Conservation (phyloP, 2,797 vertebrate species). For the Anguilla anguilla region DNA sequence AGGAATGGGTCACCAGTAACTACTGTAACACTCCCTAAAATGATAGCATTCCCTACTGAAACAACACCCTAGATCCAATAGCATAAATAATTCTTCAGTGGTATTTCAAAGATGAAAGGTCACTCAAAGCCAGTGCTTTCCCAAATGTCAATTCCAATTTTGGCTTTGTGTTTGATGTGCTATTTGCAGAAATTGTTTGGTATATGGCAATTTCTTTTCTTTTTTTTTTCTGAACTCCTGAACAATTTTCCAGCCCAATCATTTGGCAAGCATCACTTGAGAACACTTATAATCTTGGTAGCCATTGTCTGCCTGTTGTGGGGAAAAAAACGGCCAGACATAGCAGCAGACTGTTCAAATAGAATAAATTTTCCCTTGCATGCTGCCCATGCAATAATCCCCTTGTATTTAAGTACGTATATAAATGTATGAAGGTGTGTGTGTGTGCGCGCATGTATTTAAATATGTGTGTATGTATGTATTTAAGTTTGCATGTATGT, state of each 20-base stretch:
- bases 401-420: not conserved
- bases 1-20: not conserved
- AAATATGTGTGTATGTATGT: slow-evolving; percentile 3
- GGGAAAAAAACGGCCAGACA: slow-evolving; percentile 10
- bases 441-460: not conserved
- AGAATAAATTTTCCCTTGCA: not conserved
- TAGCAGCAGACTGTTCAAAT: slow-evolving; percentile 29
- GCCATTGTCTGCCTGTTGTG: slow-evolving; percentile 43
- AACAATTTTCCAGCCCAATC: slow-evolving; percentile 37
- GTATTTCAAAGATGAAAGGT: slow-evolving; percentile 48
- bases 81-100: slow-evolving; percentile 48
- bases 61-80: slow-evolving; percentile 41
- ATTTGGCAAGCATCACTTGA: slow-evolving; percentile 38
- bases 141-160: slow-evolving; percentile 43
- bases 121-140: slow-evolving; percentile 44
- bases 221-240: slow-evolving; percentile 40
- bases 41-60: slow-evolving; percentile 26
- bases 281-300: slow-evolving; percentile 41
- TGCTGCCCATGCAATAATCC: not conserved
- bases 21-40: slow-evolving; percentile 7
- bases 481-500: slow-evolving; percentile 5
- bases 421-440: not conserved
- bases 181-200: slow-evolving; percentile 37
- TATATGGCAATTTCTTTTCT: slow-evolving; percentile 34
- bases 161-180: slow-evolving; percentile 44